Evolutionary conservation across 2,113 vertebrate genomes (phyloP), one percentile per base, ranked within the genome.

Genomic region (Saguinus imperator): DNA sequence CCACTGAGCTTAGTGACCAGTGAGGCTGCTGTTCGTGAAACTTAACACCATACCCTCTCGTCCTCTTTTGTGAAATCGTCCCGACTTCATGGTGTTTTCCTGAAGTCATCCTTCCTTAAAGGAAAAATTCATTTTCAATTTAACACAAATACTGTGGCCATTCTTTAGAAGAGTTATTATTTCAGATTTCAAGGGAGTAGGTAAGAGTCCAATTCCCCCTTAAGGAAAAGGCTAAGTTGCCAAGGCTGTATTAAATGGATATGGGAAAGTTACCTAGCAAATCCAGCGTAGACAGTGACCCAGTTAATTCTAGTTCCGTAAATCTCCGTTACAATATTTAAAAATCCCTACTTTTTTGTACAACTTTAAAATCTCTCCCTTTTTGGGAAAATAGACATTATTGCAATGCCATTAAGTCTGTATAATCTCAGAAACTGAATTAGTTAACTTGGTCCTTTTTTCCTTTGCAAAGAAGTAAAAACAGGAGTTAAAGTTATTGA

Each of bases 161-260:
- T 72, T 93, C 96, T 89, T 80, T 89, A 92, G 77, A 37, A 83
- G 17, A 17, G 73, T 45, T 96, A 17, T 50, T 75, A 89, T 94
- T 94, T 91, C 50, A 93, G n/a, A 94, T 83, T 92, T 92, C 40
- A 79, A 76, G 89, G 40, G n/a, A 77, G 32, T 35, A 45, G 40
- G 66, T 76, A 79, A 90, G 79, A 77, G 20, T 11, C 12, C 17
- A 68, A 16, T 52, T 29, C 11, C 57, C 70, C 52, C 52, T 89
- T 77, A 76, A 40, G 64, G 68, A 68, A 77, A 75, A 70, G 29
- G 73, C 43, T 58, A 80, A 52, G 48, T 40, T 37, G 50, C 52
- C 14, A 61, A 37, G n/a, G 48, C 17, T 79, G 40, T 87, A 5
- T 86, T 82, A 81, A 93, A 55, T 40, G 23, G 7, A 45, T 50